phyloP scores from a whole-genome alignment of 2,113 vertebrate species.

The Glaucidium brasilianum region DNA sequence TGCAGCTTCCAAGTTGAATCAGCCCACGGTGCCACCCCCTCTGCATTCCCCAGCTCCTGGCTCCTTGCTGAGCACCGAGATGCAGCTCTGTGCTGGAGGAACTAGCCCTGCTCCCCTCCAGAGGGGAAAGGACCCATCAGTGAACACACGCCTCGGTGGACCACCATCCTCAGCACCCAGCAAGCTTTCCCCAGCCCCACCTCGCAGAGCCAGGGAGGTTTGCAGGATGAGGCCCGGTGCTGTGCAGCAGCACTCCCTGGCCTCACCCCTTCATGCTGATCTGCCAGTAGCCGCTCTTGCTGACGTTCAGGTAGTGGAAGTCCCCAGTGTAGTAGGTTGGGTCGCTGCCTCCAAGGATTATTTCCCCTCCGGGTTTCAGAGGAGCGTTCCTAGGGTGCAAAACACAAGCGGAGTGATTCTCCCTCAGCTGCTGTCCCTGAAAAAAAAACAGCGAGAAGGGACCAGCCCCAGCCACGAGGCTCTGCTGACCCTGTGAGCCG shows the following conservation, averaged over 20 bases:
- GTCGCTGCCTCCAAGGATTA: constrained; percentile 91
- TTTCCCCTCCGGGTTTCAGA: constrained; percentile 84
- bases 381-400: constrained; percentile 76
- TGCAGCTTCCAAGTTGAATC: neutral
- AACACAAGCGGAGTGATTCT: neutral
- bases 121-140: neutral
- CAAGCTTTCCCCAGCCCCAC: neutral
- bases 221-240: neutral
- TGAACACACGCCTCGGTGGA: accelerated
- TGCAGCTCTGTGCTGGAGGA: neutral
- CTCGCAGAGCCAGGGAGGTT: neutral
- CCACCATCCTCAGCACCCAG: neutral
- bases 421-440: neutral
- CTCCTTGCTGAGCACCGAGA: neutral
- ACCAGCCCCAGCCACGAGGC: accelerated
- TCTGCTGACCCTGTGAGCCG: neutral
- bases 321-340: constrained; percentile 87
- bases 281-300: constrained; percentile 87
- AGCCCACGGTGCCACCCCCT: constrained; percentile 35
- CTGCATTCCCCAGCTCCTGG: neutral
- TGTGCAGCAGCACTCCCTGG: accelerated
- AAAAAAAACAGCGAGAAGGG: neutral
- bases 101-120: neutral
- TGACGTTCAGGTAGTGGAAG: constrained; percentile 87
- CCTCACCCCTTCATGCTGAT: constrained; percentile 90